Percentiles rank a stretch among this genome's conserved stretches.
phyloP scores from a whole-genome alignment of 2,797 vertebrate species.

The Pipistrellus kuhlii region DNA sequence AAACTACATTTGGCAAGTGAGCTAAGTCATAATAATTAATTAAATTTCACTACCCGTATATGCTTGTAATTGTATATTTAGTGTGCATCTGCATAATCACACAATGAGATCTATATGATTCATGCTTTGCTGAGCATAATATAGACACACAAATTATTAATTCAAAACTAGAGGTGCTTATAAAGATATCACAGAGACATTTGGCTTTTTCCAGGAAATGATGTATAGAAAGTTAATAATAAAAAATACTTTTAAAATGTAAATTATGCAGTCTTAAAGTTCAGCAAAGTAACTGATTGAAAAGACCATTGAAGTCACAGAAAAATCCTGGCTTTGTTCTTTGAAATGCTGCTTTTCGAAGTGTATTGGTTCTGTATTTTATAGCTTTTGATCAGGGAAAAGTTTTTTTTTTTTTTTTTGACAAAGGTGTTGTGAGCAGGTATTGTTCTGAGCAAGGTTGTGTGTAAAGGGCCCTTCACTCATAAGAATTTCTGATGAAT shows the following conservation, averaged over 20 bases:
- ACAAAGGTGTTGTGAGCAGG: neutral
- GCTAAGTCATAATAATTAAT: slow-evolving; percentile 85
- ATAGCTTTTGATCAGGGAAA: slow-evolving; percentile 10
- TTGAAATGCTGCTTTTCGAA: slow-evolving; percentile 27
- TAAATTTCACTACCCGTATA: slow-evolving; percentile 84
- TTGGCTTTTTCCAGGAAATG: slow-evolving; percentile 68
- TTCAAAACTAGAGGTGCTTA: slow-evolving; percentile 78
- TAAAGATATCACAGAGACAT: slow-evolving; percentile 52
- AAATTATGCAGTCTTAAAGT: slow-evolving; percentile 35
- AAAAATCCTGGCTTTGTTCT: neutral
- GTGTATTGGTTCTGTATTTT: neutral
- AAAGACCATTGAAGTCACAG: neutral
- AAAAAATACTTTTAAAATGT: neutral
- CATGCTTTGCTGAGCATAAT: slow-evolving; percentile 82
- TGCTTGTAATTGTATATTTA: slow-evolving; percentile 87
- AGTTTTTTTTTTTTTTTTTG: neutral
- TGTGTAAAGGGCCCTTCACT: neutral
- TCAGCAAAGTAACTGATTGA: neutral
- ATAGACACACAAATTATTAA: slow-evolving; percentile 79
- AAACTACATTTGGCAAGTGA: slow-evolving; percentile 76
- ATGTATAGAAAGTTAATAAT: slow-evolving; percentile 57
- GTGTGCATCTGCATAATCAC: slow-evolving; percentile 85
- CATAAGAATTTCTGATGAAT: slow-evolving; percentile 17
- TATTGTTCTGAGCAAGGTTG: neutral
- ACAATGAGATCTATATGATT: slow-evolving; percentile 83